These are phyloP conservation scores for Mesorhabditis spiculigera DNA, from an alignment of 2,888 invertebrate species.

Conservation along the genomic window DNA sequence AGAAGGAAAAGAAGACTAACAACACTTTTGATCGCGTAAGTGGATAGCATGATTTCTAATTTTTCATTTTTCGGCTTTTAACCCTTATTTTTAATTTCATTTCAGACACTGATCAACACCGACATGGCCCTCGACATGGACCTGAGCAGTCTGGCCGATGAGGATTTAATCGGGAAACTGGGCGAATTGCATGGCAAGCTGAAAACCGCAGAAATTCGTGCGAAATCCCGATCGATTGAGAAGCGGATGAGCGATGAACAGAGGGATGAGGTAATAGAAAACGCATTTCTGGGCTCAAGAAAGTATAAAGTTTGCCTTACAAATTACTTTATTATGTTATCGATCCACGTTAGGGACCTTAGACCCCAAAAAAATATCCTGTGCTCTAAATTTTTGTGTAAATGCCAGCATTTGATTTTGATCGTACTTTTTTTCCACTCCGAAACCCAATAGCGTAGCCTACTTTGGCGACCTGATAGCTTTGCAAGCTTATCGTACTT, in stretches of 20 bases:
- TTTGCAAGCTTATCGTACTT: no score
- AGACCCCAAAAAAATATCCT: no score
- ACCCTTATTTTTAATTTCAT: not conserved
- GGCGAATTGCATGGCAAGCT: constrained; percentile 52
- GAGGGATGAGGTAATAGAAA: constrained; percentile 32
- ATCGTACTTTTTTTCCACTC: no score
- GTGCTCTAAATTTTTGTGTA: no score
- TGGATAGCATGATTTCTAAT: not conserved
- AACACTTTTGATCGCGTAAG: not conserved
- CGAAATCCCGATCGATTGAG: constrained; percentile 38
- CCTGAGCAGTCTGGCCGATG: constrained; percentile 8
- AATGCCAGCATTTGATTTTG: no score
- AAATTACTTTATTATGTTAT: no score
- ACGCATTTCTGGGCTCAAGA: no score
- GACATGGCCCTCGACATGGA: not conserved
- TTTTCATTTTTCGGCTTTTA: not conserved
- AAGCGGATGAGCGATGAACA: constrained; percentile 45
- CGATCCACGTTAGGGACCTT: no score
- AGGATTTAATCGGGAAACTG: constrained; percentile 22
- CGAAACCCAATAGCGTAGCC: no score
- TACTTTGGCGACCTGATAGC: no score
- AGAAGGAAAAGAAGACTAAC: not conserved
- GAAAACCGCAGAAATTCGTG: constrained; percentile 49
- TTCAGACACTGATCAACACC: not conserved
- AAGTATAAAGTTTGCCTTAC: no score